Conservation (phyloP, 1,140 invertebrate genomes). For the Drosophila ohnishii region DNA sequence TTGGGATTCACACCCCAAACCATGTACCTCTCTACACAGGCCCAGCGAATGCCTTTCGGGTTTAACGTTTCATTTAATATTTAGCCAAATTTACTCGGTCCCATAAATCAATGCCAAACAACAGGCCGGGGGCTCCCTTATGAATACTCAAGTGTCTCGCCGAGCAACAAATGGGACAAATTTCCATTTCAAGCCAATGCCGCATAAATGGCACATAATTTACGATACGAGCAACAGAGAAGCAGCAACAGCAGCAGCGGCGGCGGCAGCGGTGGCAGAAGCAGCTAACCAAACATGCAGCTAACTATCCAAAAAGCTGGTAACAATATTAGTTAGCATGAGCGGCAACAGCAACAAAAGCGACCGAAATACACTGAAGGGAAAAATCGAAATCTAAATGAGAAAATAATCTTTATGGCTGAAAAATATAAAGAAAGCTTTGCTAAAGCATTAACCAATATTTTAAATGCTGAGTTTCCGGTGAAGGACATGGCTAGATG, state of each 20-base stretch:
- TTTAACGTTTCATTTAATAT: constrained; percentile 78
- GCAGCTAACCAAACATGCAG: constrained; percentile 77
- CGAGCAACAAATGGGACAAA: constrained; percentile 80
- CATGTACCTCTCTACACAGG: not conserved
- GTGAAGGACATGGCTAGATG: not conserved
- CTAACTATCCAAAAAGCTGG: constrained; percentile 77
- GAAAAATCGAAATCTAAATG: not conserved
- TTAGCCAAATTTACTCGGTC: constrained; percentile 65
- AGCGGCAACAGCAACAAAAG: constrained; percentile 33
- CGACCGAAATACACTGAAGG: constrained; percentile 17
- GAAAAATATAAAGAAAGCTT: too few species aligned
- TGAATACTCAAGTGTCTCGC: constrained; percentile 79
- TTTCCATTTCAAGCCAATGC: constrained; percentile 81
- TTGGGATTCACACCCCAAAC: not conserved
- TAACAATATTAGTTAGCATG: constrained; percentile 75
- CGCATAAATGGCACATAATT: constrained; percentile 80
- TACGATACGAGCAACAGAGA: constrained; percentile 69
- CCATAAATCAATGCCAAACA: constrained; percentile 79
- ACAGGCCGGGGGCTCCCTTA: constrained; percentile 62
- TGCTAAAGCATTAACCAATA: not conserved
- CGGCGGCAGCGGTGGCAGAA: constrained; percentile 19
- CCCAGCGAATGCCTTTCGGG: constrained; percentile 13
- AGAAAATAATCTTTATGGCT: too few species aligned
- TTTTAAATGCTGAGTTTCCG: not conserved
- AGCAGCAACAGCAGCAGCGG: constrained; percentile 35